These are phyloP conservation scores for Leguminivora glycinivorella DNA, from an alignment of 1,140 invertebrate genomes.

Conservation along the genomic window DNA sequence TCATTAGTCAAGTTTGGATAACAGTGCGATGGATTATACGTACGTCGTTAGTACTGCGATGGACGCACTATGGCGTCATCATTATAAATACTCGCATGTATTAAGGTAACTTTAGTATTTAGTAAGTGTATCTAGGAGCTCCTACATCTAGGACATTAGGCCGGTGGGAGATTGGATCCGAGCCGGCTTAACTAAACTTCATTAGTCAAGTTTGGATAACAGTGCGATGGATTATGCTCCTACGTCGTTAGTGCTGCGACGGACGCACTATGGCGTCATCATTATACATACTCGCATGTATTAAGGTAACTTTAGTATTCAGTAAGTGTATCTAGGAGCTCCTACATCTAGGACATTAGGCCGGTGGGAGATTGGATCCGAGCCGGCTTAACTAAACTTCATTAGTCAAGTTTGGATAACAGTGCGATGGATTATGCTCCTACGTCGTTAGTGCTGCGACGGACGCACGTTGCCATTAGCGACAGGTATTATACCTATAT, in stretches of 20 bases:
- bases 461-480: not conserved
- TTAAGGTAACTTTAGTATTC: not conserved
- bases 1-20: slow-evolving; percentile 59
- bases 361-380: slow-evolving; percentile 56
- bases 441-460: slow-evolving; percentile 37
- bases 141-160: slow-evolving; percentile 38
- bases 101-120: not conserved
- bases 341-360: too few species aligned
- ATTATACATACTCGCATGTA: too few species aligned
- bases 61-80: too few species aligned
- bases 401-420: slow-evolving; percentile 58
- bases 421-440: slow-evolving; percentile 43
- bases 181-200: slow-evolving; percentile 60
- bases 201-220: slow-evolving; percentile 59
- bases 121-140: slow-evolving; percentile 35
- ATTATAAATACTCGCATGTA: too few species aligned
- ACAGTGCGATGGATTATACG: slow-evolving; percentile 44
- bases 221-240: slow-evolving; percentile 44
- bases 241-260: slow-evolving; percentile 38
- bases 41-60: slow-evolving; percentile 37
- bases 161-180: slow-evolving; percentile 57
- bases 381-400: slow-evolving; percentile 59
- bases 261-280: not conserved
- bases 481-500: not conserved
- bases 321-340: too few species aligned